Conservation (phyloP, 2,113 vertebrate species). For the Carollia perspicillata region DNA sequence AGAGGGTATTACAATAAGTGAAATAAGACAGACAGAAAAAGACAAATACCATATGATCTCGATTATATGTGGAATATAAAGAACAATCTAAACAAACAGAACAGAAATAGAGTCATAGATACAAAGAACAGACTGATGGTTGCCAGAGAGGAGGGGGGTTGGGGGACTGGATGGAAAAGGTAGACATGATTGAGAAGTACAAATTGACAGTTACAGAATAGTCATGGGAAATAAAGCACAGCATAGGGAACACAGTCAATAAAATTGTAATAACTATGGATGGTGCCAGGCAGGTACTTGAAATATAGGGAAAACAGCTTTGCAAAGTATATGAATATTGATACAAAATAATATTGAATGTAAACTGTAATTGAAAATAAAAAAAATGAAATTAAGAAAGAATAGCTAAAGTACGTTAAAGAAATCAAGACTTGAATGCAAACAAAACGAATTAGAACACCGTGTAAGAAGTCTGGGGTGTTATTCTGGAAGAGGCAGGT, state of each 20-base stretch:
- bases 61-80: not conserved
- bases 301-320: not conserved
- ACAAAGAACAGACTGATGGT: not conserved
- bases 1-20: not conserved
- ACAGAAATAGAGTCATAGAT: not conserved
- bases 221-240: not conserved
- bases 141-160: not conserved
- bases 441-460: not conserved
- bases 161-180: not conserved
- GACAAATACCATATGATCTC: not conserved
- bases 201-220: not conserved
- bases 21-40: not conserved
- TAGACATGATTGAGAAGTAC: not conserved
- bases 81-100: not conserved
- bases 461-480: not conserved
- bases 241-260: not conserved
- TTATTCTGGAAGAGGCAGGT: not conserved
- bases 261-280: not conserved
- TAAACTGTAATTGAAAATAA: not conserved
- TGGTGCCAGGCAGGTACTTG: not conserved
- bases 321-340: not conserved
- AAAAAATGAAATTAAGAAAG: not conserved
- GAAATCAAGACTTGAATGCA: not conserved
- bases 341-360: not conserved
- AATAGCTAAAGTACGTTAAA: not conserved